A percentile compares a stretch with the other conserved stretches of the same genome.
Conservation (phyloP, 2,797 vertebrate genomes). For the Myoxocephalus aenaeus region DNA sequence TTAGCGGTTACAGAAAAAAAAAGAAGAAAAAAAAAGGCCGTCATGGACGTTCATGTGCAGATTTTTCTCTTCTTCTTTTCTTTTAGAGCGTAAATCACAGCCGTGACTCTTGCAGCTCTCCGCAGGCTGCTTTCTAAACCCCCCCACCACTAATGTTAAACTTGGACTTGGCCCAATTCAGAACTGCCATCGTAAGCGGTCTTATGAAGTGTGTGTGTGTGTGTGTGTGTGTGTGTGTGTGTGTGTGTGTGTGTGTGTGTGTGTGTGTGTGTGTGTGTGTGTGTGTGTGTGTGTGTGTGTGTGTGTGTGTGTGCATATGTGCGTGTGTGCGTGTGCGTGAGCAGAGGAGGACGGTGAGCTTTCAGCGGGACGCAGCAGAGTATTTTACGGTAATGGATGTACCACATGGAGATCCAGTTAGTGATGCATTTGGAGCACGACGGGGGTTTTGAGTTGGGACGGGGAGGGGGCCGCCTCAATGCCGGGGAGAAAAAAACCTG, state of each 20-base stretch:
- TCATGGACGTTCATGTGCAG: conserved; percentile 23
- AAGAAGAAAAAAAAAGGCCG: conserved; percentile 16
- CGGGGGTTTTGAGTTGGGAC: conserved; percentile 12
- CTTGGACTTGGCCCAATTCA: conserved; percentile 76
- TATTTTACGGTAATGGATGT: conserved; percentile 80
- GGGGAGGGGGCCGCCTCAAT: background rate
- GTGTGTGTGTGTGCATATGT: background rate
- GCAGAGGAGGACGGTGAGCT: conserved; percentile 58
- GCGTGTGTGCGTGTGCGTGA: background rate
- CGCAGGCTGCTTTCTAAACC: conserved; percentile 69
- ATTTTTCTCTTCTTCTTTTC: background rate
- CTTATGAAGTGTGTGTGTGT: conserved; percentile 34
- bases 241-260: background rate
- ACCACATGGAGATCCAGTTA: conserved; percentile 79
- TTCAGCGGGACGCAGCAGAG: conserved; percentile 73
- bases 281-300: background rate
- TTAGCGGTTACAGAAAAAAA: conserved; percentile 39
- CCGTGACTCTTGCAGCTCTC: conserved; percentile 60
- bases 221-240: background rate
- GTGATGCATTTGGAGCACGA: conserved; percentile 63
- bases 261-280: conserved; percentile 11
- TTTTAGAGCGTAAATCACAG: conserved; percentile 44
- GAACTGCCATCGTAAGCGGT: conserved; percentile 76
- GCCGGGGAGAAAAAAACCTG: conserved; percentile 17
- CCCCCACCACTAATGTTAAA: conserved; percentile 72